Conservation (phyloP, 2,888 invertebrate species). For the Desoria tigrina region DNA sequence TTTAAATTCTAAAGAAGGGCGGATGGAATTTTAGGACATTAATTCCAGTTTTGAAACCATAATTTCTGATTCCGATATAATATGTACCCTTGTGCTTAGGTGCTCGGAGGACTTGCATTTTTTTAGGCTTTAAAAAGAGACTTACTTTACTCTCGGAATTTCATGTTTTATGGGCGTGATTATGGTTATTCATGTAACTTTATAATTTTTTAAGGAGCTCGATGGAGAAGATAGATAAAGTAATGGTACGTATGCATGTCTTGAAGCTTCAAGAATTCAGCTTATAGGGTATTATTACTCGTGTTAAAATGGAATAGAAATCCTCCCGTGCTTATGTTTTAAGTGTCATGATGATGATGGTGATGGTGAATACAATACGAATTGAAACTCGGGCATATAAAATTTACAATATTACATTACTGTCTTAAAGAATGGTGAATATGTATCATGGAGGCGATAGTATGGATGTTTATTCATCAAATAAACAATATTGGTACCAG, state of each 20-base stretch:
- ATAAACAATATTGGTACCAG: conserved; percentile 1
- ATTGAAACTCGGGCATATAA: conserved; percentile 3
- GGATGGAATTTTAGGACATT: too few relatives aligned
- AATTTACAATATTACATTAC: background rate
- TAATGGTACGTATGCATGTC: conserved; percentile 3
- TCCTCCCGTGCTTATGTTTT: background rate
- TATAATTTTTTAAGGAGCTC: background rate
- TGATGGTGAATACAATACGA: background rate
- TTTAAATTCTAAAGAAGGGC: too few relatives aligned
- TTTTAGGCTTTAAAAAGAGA: too few relatives aligned
- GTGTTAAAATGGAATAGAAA: background rate
- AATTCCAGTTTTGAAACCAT: too few relatives aligned
- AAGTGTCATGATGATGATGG: background rate
- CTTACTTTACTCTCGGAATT: too few relatives aligned
- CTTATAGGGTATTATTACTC: background rate
- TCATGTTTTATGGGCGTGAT: conserved; percentile 10
- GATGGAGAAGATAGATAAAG: too few relatives aligned
- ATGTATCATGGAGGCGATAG: too few relatives aligned
- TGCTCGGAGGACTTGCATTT: too few relatives aligned
- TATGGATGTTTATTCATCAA: conserved; percentile 9
- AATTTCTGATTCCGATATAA: too few relatives aligned
- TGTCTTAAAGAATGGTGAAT: background rate
- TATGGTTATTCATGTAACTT: conserved; percentile 18
- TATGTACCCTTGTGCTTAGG: too few relatives aligned
- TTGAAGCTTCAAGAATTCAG: background rate